phyloP scores from a whole-genome alignment of 2,888 invertebrate genomes.

The Philereme vetulata region DNA sequence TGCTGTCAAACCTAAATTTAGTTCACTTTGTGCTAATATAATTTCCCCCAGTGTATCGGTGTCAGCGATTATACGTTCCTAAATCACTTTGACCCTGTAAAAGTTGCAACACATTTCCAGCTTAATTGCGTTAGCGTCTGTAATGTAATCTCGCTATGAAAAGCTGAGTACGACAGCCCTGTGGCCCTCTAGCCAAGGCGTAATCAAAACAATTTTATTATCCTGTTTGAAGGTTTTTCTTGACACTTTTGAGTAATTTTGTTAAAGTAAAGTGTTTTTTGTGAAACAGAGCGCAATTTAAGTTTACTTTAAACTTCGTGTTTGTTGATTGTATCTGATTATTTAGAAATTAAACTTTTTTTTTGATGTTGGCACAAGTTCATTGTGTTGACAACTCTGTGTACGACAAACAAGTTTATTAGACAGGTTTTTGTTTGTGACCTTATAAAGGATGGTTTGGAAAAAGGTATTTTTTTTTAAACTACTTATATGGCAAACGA shows the following conservation, averaged over 20 bases:
- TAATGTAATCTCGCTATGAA: conserved; percentile 25
- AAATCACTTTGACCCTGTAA: background rate
- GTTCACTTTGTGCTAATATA: no score
- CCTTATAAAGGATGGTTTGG: no score
- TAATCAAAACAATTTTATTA: conserved; percentile 46
- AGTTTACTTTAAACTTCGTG: conserved; percentile 20
- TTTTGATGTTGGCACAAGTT: background rate
- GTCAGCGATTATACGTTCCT: no score
- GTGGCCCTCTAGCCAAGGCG: conserved; percentile 7
- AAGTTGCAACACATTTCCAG: background rate
- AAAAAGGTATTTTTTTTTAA: no score
- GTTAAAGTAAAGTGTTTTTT: conserved; percentile 28
- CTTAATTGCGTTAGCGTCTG: conserved; percentile 22
- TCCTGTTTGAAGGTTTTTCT: conserved; percentile 40
- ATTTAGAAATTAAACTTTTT: background rate
- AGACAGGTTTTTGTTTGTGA: no score
- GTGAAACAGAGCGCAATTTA: conserved; percentile 10
- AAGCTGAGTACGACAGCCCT: conserved; percentile 11
- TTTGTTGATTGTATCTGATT: background rate
- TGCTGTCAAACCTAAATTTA: no score
- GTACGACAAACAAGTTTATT: no score
- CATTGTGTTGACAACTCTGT: background rate
- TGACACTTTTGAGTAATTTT: conserved; percentile 35
- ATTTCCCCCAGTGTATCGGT: no score
- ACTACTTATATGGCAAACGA: no score